phyloP scores from a whole-genome alignment of 2,888 invertebrate genomes.

The Frankliniella fusca region DNA sequence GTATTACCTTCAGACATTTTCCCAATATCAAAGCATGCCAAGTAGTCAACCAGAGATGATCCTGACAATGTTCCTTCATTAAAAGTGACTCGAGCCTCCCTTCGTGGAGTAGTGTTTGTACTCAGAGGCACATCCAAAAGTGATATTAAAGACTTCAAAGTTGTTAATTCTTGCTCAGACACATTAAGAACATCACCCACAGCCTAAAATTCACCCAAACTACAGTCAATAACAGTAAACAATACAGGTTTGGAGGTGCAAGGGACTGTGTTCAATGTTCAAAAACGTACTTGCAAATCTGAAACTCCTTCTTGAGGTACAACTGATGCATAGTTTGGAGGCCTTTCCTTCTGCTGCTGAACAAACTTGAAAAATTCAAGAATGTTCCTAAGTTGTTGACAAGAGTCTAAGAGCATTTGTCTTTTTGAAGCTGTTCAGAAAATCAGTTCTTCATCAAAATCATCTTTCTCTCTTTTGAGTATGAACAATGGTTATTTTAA shows the following conservation, averaged over 20 bases:
- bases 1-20: constrained; percentile 43
- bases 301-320: constrained; percentile 31
- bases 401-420: not conserved
- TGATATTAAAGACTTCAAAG: constrained; percentile 32
- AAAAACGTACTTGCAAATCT: not conserved
- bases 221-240: too few species aligned
- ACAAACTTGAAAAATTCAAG: constrained; percentile 39
- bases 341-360: constrained; percentile 38
- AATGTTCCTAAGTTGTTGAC: constrained; percentile 37
- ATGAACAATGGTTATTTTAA: not conserved
- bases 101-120: constrained; percentile 40
- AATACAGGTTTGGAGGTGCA: not conserved
- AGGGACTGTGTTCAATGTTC: not conserved
- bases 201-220: constrained; percentile 36
- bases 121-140: not conserved
- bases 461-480: not conserved
- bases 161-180: constrained; percentile 47
- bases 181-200: constrained; percentile 42
- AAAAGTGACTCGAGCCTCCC: constrained; percentile 47
- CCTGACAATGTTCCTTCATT: constrained; percentile 42
- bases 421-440: not conserved
- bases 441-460: not conserved
- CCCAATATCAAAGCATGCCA: constrained; percentile 47
- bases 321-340: constrained; percentile 40
- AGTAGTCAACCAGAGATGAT: constrained; percentile 45